Evolutionary conservation across 2,797 vertebrate genomes (phyloP).

Genomic region (Catamblyrhynchus diadema): DNA sequence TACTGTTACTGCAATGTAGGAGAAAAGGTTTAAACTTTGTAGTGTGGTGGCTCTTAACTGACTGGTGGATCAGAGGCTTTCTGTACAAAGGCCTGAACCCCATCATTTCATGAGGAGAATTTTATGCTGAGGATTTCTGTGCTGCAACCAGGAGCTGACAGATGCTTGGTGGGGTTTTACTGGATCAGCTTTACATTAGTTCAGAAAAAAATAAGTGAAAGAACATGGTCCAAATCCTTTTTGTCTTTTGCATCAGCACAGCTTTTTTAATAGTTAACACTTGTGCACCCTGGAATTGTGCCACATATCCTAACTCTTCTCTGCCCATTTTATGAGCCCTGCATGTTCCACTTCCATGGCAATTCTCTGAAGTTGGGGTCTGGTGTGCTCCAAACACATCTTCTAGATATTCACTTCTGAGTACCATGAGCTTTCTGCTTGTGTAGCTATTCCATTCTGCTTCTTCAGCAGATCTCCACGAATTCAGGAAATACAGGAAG

Average conservation of each 20-base stretch:
- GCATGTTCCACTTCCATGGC: background rate
- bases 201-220: slow-evolving; percentile 5
- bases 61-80: background rate
- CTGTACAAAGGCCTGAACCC: background rate
- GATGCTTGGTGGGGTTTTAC: slow-evolving; percentile 12
- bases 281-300: background rate
- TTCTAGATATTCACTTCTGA: background rate
- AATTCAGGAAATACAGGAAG: background rate
- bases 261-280: slow-evolving; percentile 32
- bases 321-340: background rate
- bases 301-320: slow-evolving; percentile 8
- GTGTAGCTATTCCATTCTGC: background rate
- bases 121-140: background rate
- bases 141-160: background rate
- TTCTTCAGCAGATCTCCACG: background rate
- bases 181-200: background rate
- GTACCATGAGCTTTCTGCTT: background rate
- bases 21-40: background rate
- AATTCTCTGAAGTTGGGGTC: background rate
- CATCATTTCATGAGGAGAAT: background rate
- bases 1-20: background rate
- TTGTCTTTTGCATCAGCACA: background rate
- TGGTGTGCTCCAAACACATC: background rate
- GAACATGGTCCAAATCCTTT: background rate
- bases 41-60: background rate